Base-by-base conservation (phyloP, 1,140 invertebrate species). In the Lordiphosa stackelbergi region DNA sequence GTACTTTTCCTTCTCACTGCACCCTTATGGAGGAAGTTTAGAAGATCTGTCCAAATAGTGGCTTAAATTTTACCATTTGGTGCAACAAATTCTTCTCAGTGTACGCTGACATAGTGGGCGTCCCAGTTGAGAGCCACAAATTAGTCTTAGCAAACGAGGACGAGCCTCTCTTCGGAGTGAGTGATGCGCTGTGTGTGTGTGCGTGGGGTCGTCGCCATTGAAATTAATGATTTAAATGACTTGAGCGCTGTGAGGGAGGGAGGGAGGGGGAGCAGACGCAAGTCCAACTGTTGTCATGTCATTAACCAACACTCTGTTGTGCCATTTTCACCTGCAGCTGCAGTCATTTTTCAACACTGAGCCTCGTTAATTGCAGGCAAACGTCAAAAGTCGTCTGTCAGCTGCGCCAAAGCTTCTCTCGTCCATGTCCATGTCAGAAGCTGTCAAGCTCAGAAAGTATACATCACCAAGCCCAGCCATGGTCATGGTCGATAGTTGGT, bases 261-360 rank as follows among this genome's bases (percentile, higher is more conserved):
- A 9, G 24, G 16, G 38, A 24, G 22, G 45, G 9, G 10, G 10
- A 38, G 37, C 10, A 28, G 58, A 9, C 12, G 24, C 24, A 22
- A 34, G 53, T 47, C 47, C 53, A 64, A 56, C 46, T 63, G 41
- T 63, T 71, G 70, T 79, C 75, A 62, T 74, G 70, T 81, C 74
- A 79, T 81, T 79, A 79, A 73, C 66, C 74, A 74, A 73, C 74
- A 79, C 75, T 79, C 66, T 47, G 74, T 61, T 69, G 56, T 64
- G 74, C 75, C 74, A 79, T 79, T 79, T 79, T 74, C 74, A 79
- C 74, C 74, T 79, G 74, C 74, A 79, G 75, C 70, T 71, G 71
- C 58, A 65, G 58, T 56, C 66, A 79, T 79, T 79, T 79, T 81
- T 79, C 75, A 79, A 79, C 75, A 79, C 75, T 79, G 53, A 63